Evolutionary conservation across 2,797 vertebrate genomes (phyloP).

Genomic region (Galagoides demidoff): DNA sequence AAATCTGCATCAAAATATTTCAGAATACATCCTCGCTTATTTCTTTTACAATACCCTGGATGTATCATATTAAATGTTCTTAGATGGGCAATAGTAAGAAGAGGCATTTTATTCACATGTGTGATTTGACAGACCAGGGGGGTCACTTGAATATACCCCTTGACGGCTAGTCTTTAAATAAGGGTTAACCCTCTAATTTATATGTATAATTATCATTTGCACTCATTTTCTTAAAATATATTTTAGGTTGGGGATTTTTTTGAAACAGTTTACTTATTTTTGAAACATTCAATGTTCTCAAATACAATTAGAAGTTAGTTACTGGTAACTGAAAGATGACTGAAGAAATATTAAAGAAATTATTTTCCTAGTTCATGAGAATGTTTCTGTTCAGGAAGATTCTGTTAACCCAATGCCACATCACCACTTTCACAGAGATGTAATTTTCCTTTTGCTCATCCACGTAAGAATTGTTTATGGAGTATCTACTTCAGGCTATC

Average conservation of each 20-base stretch:
- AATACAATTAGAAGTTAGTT: background rate
- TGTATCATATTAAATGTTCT: background rate
- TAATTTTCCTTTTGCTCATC: background rate
- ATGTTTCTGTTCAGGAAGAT: background rate
- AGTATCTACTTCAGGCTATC: background rate
- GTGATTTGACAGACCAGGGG: background rate
- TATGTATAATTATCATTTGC: background rate
- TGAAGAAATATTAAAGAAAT: background rate
- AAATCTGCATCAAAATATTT: background rate
- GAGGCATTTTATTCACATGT: accelerated
- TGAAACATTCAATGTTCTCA: background rate
- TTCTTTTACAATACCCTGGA: background rate
- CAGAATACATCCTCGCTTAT: background rate
- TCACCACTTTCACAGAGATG: background rate
- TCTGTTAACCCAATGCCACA: background rate
- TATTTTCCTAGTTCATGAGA: background rate
- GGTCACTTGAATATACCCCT: background rate
- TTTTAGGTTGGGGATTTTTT: background rate
- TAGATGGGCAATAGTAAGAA: background rate
- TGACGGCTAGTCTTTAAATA: background rate
- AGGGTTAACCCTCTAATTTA: background rate
- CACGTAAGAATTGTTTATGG: background rate
- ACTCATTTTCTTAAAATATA: background rate
- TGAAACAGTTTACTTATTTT: background rate
- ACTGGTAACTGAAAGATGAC: background rate